phyloP scores from a whole-genome alignment of 2,888 invertebrate species.

The Flexamia atlantica region DNA sequence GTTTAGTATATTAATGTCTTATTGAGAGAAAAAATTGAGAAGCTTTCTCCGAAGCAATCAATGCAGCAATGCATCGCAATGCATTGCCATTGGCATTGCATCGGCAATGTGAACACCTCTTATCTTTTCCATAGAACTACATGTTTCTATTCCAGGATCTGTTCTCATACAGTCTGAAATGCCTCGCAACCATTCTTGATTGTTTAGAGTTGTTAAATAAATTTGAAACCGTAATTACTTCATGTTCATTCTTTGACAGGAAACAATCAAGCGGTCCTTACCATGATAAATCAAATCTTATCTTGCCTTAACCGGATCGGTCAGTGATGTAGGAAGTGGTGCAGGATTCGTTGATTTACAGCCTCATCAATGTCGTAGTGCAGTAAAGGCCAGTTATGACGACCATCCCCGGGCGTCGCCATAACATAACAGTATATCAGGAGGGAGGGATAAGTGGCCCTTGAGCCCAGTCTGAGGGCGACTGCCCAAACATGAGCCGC shows the following conservation, averaged over 20 bases:
- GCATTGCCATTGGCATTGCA: too few relatives aligned
- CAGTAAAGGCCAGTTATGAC: neutral
- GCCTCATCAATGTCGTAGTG: neutral
- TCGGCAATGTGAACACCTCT: too few relatives aligned
- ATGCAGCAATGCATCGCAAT: too few relatives aligned
- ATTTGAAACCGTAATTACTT: too few relatives aligned
- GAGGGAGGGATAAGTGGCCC: conserved; percentile 17
- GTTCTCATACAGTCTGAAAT: too few relatives aligned
- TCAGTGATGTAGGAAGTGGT: neutral
- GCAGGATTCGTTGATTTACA: conserved; percentile 21
- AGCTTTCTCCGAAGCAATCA: too few relatives aligned
- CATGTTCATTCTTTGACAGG: neutral
- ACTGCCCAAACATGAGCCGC: neutral
- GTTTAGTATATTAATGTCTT: too few relatives aligned
- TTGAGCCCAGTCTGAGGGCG: neutral
- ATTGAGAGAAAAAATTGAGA: too few relatives aligned
- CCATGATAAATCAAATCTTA: neutral
- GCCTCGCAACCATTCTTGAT: too few relatives aligned
- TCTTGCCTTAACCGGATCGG: neutral
- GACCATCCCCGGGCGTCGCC: neutral
- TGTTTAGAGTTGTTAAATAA: too few relatives aligned
- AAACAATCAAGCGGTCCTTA: neutral
- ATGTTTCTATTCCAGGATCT: too few relatives aligned
- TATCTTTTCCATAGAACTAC: too few relatives aligned
- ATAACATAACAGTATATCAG: conserved; percentile 16